Percentiles rank a stretch among this genome's conserved stretches.
Conservation (phyloP, 2,113 vertebrate species). For the Castor canadensis region DNA sequence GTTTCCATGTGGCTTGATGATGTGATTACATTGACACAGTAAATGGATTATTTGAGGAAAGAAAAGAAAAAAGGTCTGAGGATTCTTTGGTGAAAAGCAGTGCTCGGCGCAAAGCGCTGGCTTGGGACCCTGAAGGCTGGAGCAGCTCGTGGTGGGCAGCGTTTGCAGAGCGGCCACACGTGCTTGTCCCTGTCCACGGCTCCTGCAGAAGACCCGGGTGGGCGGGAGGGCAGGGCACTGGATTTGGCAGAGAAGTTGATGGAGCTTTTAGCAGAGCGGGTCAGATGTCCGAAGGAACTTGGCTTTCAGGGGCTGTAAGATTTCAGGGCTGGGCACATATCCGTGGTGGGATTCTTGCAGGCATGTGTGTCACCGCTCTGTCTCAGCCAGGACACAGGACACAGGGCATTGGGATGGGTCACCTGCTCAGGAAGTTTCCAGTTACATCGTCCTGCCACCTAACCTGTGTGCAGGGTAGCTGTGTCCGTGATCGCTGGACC, state of each 20-base stretch:
- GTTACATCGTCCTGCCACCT: too few species aligned
- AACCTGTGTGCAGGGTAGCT: not conserved
- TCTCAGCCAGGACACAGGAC: too few species aligned
- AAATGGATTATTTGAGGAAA: not conserved
- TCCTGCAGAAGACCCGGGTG: not conserved
- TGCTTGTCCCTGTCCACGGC: fast-evolving
- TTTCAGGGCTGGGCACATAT: not conserved
- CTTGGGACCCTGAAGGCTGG: not conserved
- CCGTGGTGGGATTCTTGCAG: fast-evolving
- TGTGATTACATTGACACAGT: constrained; percentile 27
- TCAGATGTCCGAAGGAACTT: too few species aligned
- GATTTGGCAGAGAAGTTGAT: not conserved
- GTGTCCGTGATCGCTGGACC: fast-evolving
- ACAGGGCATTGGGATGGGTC: not conserved
- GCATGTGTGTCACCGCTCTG: too few species aligned
- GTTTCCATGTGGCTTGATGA: constrained; percentile 29
- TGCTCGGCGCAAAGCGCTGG: not conserved
- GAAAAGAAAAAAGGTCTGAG: not conserved
- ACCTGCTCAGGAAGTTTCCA: too few species aligned
- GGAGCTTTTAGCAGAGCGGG: not conserved
- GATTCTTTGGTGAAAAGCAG: not conserved
- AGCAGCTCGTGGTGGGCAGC: not conserved
- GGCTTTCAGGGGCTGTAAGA: fast-evolving
- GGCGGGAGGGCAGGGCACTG: too few species aligned
- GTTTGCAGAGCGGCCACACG: not conserved